These are phyloP conservation scores for Serrognathus titanus DNA, from an alignment of 2,888 invertebrate genomes.

Conservation along the genomic window DNA sequence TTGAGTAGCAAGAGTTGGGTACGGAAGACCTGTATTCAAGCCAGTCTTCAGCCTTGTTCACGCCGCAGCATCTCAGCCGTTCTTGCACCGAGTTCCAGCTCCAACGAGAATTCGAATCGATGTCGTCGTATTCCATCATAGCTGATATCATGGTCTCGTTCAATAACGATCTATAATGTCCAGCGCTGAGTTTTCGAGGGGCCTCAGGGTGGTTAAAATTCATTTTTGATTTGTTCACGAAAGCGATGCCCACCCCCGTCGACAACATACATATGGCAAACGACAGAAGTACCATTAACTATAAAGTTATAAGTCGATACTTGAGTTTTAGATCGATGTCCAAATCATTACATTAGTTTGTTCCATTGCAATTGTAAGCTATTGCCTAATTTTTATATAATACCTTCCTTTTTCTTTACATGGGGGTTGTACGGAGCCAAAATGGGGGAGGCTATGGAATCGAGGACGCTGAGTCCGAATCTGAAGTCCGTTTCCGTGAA, in stretches of 20 bases:
- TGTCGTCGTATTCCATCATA: constrained; percentile 14
- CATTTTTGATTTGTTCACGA: constrained; percentile 17
- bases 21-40: constrained; percentile 7
- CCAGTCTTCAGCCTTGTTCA: constrained; percentile 23
- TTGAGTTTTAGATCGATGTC: neutral
- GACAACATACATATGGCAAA: constrained; percentile 19
- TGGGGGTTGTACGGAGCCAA: too few species aligned
- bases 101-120: constrained; percentile 7
- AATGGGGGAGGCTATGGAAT: too few species aligned
- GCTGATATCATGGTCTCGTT: constrained; percentile 17
- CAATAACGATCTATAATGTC: constrained; percentile 12
- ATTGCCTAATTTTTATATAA: too few species aligned
- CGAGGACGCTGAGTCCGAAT: too few species aligned
- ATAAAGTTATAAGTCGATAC: neutral
- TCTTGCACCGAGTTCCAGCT: constrained; percentile 24
- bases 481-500: too few species aligned
- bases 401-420: too few species aligned
- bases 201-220: constrained; percentile 9
- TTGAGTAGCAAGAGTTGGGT: constrained; percentile 21
- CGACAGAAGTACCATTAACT: constrained; percentile 20
- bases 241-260: constrained; percentile 16
- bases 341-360: neutral
- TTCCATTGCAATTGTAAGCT: neutral
- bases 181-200: constrained; percentile 9
- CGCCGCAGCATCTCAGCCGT: constrained; percentile 26